Evolutionary conservation across 2,888 invertebrate species (phyloP).

Genomic region (Campaea margaritaria): DNA sequence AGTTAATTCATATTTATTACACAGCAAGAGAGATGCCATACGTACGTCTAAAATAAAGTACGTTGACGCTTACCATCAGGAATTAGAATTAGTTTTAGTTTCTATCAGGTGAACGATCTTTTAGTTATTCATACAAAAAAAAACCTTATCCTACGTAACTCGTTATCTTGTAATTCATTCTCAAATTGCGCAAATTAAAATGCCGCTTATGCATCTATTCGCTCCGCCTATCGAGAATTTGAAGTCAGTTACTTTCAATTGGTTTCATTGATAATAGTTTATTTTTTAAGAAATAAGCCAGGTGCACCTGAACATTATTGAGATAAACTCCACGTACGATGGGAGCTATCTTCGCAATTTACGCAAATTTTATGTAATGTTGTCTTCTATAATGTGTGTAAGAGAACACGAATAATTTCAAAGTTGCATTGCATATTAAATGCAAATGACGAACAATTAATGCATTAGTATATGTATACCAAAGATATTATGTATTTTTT

Average conservation of each 20-base stretch:
- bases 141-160: constrained; percentile 64
- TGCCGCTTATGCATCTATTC: constrained; percentile 28
- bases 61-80: no score
- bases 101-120: no score
- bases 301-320: constrained; percentile 8
- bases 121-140: constrained; percentile 47
- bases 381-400: neutral
- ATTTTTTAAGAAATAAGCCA: constrained; percentile 9
- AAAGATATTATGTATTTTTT: no score
- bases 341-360: constrained; percentile 6
- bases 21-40: no score
- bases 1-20: no score
- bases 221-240: constrained; percentile 46
- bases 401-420: neutral
- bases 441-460: no score
- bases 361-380: constrained; percentile 10
- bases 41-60: no score
- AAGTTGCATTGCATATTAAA: neutral
- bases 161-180: constrained; percentile 56
- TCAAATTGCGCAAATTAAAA: constrained; percentile 61
- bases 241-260: constrained; percentile 19
- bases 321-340: neutral
- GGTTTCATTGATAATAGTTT: neutral
- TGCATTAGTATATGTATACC: no score
- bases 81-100: no score